These are phyloP conservation scores for Ochropacha duplaris DNA, from an alignment of 2,888 invertebrate species.

Conservation along the genomic window DNA sequence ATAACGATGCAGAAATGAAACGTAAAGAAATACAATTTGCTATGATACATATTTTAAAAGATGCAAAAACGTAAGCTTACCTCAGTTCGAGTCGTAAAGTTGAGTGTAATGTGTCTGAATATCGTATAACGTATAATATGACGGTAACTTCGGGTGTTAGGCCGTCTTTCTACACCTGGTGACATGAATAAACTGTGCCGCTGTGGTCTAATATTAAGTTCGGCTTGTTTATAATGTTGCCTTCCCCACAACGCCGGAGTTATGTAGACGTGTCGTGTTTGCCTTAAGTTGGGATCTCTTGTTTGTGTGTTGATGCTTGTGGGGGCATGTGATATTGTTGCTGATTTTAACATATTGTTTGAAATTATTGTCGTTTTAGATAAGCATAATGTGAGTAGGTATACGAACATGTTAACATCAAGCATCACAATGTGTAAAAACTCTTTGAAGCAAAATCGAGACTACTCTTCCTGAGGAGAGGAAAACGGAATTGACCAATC, in stretches of 20 bases:
- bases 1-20: slow-evolving; percentile 20
- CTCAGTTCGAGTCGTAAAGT: slow-evolving; percentile 73
- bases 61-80: slow-evolving; percentile 76
- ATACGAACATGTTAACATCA: too few species aligned
- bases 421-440: too few species aligned
- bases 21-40: slow-evolving; percentile 43
- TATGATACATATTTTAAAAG: slow-evolving; percentile 70
- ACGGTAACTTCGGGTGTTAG: slow-evolving; percentile 64
- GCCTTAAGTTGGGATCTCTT: slow-evolving; percentile 37
- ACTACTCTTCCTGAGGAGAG: not conserved
- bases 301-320: slow-evolving; percentile 30
- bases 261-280: slow-evolving; percentile 41
- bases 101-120: slow-evolving; percentile 72
- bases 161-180: slow-evolving; percentile 72
- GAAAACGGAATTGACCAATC: too few species aligned
- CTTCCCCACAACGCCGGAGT: slow-evolving; percentile 18
- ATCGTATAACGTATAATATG: slow-evolving; percentile 66
- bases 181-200: slow-evolving; percentile 67
- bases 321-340: slow-evolving; percentile 25
- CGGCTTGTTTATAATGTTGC: slow-evolving; percentile 56
- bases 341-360: slow-evolving; percentile 22
- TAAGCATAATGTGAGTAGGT: not conserved
- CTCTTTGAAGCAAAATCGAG: too few species aligned
- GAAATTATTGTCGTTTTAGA: not conserved
- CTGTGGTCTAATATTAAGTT: slow-evolving; percentile 72